Base-by-base conservation (phyloP, 1,140 invertebrate genomes). In the Lethocerus indicus region DNA sequence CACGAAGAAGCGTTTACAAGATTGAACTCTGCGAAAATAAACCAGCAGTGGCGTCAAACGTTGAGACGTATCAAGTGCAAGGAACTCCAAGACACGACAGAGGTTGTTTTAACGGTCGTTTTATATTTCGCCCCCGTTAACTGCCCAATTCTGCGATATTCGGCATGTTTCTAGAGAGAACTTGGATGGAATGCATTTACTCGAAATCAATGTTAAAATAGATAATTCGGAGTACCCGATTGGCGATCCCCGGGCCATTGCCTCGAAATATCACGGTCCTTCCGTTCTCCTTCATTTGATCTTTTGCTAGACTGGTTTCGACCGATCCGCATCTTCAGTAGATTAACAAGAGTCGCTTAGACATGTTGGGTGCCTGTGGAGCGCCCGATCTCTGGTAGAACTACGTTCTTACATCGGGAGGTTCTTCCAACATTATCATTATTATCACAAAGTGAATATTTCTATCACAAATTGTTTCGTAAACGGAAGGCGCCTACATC, bases 11-110 rank as follows among this genome's bases (percentile, higher is more conserved):
- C 73, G 5, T 86, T 82, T 62, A 71, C 78, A 1, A 73, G 81
- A 47, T 65, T 84, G 26, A 87, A 87, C 60, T 74, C 75, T 52
- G 81, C 83, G 0, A 87, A 87, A 66, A 79, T 87, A 18, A 85
- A 87, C 59, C 79, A 84, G 64, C 75, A 83, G 60, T 87, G 83
- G 83, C 72, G 83, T 46, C 76, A 74, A 37, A 72, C 82, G 51
- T 64, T 87, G 43, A 69, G 83, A 5, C 73, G 74, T 63, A 72
- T 79, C 39, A 87, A 86, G 68, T 76, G 76, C 52, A 74, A 74
- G 37, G 78, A 85, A 58, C 69, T 86, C 60, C 70, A 76, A 25
- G 61, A 74, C 12, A 72, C 81, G 44, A 70, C 83, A 4, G 64
- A 77, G 60, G 76, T 75, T 63, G 53, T 24, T 28, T 35, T 37